Evolutionary conservation across 2,113 vertebrate species (phyloP).

Genomic region (cattle (Bos taurus)): ARS-UCD2.0 NC_037337.1:40567001-40567500

Average conservation of each 20-base stretch:
- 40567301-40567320: not conserved
- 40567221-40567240: not conserved
- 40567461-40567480: not conserved
- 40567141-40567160: not conserved
- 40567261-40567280: not conserved
- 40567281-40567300: not conserved
- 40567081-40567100: not conserved
- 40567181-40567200: not conserved
- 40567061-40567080: constrained; percentile 9
- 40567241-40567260: not conserved
- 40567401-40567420: not conserved
- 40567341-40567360: not conserved
- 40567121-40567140: not conserved
- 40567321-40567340: not conserved
- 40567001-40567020: not conserved
- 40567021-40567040: not conserved
- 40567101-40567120: not conserved
- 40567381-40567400: not conserved
- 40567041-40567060: not conserved
- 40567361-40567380: not conserved
- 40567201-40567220: not conserved
- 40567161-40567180: not conserved
- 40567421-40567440: not conserved
- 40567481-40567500: not conserved
- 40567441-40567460: not conserved